Evolutionary conservation across 2,888 invertebrate species (phyloP), one percentile per base, ranked within the genome.

Genomic region (Cantharis rustica): DNA sequence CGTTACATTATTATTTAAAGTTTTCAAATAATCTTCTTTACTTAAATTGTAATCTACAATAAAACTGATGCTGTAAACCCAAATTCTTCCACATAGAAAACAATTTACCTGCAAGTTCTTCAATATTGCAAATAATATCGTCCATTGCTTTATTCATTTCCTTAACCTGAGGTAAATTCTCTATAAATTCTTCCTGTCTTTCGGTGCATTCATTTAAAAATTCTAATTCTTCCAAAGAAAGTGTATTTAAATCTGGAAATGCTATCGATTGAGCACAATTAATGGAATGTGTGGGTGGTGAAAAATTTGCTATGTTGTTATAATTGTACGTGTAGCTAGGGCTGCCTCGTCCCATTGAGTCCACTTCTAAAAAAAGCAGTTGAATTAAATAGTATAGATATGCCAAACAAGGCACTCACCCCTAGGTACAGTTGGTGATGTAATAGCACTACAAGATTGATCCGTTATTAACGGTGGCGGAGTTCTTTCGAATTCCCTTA

Each of bases 401-500:
- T 62, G 26, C 31, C 3, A n/a, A 27, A 47, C 9, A 13, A n/a
- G 0, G n/a, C 17, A 66, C 73, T 72, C 27, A 73, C 75, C 77
- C 79, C 62, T 70, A 75, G 71, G 76, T 68, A 63, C 73, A 17
- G 72, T 31, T 27, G 79, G 73, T 72, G 75, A 72, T 66, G 80
- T 81, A 61, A 81, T 80, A 72, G 73, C 80, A 71, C 79, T 81
- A 71, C 79, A 75, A 68, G 80, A 78, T 74, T 83, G 78, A 61
- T 82, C 81, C 13, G 68, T 69, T 16, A 74, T 75, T 76, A 91
- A 83, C 68, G 89, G 89, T 72, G 90, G 92, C 78, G 91, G 92
- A 84, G 88, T 92, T 83, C 92, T 91, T 86, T 94, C 93, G 82
- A 94, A 94, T 87, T 95, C 95, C 73, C 95, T 89, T 79, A 94